Conservation (phyloP, 2,888 invertebrate species). For the Trichopoda pennipes region DNA sequence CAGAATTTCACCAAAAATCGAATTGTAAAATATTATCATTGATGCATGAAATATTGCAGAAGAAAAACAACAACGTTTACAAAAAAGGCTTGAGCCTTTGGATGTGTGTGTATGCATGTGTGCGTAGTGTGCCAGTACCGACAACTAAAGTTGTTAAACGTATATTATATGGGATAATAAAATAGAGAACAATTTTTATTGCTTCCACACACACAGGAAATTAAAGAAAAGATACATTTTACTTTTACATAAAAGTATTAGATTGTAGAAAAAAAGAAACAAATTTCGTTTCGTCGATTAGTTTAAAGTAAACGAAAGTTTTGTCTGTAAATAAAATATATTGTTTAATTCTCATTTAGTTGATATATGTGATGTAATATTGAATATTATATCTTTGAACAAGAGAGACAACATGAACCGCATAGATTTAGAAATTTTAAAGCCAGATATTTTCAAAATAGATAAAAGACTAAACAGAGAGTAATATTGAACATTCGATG, state of each 20-base stretch:
- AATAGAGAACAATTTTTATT: conserved; percentile 37
- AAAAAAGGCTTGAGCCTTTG: neutral
- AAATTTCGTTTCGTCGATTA: neutral
- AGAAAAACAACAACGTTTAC: conserved; percentile 19
- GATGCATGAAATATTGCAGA: conserved; percentile 45
- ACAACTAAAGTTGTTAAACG: conserved; percentile 31
- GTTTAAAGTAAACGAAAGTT: neutral
- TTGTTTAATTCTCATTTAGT: too few relatives aligned
- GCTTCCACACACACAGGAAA: conserved; percentile 32
- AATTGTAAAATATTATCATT: conserved; percentile 57
- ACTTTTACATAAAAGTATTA: too few relatives aligned
- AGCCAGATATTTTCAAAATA: too few relatives aligned
- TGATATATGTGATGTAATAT: too few relatives aligned
- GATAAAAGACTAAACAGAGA: too few relatives aligned
- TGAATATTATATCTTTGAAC: too few relatives aligned
- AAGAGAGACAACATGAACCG: too few relatives aligned
- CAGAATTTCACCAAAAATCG: conserved; percentile 42
- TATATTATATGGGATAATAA: conserved; percentile 11
- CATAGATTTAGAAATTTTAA: too few relatives aligned
- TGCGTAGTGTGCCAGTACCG: neutral
- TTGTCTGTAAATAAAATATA: too few relatives aligned
- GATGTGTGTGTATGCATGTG: neutral
- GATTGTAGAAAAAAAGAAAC: neutral
- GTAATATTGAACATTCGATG: too few relatives aligned
- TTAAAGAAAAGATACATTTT: conserved; percentile 15